Evolutionary conservation across 2,888 invertebrate genomes (phyloP), one percentile per base, ranked within the genome.

Genomic region (Microctonus aethiopoides): DNA sequence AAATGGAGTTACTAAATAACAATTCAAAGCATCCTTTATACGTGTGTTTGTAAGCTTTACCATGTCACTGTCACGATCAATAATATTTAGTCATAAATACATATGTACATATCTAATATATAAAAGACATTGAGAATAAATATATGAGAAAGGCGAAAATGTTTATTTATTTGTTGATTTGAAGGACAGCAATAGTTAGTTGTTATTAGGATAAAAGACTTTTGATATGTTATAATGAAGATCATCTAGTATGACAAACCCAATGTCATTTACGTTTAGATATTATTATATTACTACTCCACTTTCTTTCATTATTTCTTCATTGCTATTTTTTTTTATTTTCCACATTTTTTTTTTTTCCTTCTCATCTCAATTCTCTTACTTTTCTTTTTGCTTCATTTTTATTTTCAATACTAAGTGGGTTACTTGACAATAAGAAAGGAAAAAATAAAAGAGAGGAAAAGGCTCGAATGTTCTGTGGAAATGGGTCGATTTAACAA

Each of bases 1-100:
- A 75, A 77, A 77, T 76, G 67, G 73, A 75, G 75, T 77, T 77
- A 74, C 75, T 74, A 76, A 78, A 75, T 76, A 75, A 75, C 73
- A 72, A 72, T 75, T 74, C 59, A 56, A 10, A 57, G 62, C 9
- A 13, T 13, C 5, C 46, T 7, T 10, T 24, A 24, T 11, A 24
- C 39, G 26, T 36, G 26, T 36, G 24, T 22, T 39, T 26, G 16
- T 41, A n/a, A 46, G 20, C 46, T 46, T 20, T 46, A 46, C 46
- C 39, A 20, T 46, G 41, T 39, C 22, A 39, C 22, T 39, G 24
- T 61, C 24, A 26, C 11, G 39, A 61, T 61, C 61, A 61, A 68
- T 54, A 61, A 68, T 54, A 54, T 39, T 52, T n/a, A 41, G 20
- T 34, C 16, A 34, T 16, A 34, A 11, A 34, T 57, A 57, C 41